Percentiles rank a stretch among this genome's conserved stretches.
Evolutionary conservation across 1,140 invertebrate species (phyloP).

Genomic region (Drosophila littoralis): DNA sequence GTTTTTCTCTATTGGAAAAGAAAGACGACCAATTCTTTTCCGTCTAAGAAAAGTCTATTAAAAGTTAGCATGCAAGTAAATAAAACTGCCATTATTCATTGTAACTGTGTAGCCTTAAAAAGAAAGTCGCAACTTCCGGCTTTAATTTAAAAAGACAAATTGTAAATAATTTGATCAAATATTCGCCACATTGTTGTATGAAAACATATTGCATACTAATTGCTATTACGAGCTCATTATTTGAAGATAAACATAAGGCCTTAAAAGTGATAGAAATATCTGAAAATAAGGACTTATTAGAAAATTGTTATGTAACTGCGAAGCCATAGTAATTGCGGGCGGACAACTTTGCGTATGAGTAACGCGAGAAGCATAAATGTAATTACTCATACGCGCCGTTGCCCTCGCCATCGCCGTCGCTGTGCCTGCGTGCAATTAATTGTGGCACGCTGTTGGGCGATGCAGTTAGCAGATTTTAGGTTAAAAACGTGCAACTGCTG

Average conservation of each 20-base stretch:
- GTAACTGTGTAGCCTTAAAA: conserved; percentile 12
- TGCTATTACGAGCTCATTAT: neutral
- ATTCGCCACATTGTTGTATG: neutral
- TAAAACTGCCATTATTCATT: conserved; percentile 55
- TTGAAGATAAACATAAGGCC: neutral
- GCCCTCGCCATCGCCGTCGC: conserved; percentile 10
- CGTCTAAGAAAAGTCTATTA: conserved; percentile 45
- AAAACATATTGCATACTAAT: neutral
- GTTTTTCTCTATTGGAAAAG: conserved; percentile 47
- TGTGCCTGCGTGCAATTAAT: conserved; percentile 62
- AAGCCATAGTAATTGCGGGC: neutral
- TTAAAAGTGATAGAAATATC: neutral
- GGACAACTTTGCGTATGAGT: conserved; percentile 32
- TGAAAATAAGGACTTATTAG: neutral
- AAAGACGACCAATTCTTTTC: conserved; percentile 33
- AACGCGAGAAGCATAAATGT: conserved; percentile 52
- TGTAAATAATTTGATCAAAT: neutral
- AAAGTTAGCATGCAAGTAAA: conserved; percentile 52
- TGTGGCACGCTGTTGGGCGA: conserved; percentile 52
- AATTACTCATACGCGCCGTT: conserved; percentile 68
- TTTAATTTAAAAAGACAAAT: neutral
- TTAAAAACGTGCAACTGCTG: conserved; percentile 44
- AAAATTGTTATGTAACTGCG: neutral
- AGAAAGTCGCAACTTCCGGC: neutral
- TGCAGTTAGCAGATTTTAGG: conserved; percentile 49